phyloP scores from a whole-genome alignment of 2,797 vertebrate genomes.

The Psittacula derbiana region DNA sequence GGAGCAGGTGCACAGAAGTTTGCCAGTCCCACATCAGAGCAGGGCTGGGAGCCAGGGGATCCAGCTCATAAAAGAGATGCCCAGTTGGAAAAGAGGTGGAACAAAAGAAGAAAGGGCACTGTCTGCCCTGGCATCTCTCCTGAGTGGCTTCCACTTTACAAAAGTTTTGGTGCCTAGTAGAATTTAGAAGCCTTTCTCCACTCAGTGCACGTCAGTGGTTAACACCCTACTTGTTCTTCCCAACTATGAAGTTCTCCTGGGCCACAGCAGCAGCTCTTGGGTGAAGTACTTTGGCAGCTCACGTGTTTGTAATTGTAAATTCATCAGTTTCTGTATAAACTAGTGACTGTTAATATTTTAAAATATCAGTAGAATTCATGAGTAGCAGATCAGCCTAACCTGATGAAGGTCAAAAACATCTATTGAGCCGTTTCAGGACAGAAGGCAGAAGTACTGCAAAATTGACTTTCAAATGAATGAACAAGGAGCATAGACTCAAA shows the following conservation, averaged over 20 bases:
- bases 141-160: background rate
- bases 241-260: background rate
- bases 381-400: background rate
- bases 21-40: background rate
- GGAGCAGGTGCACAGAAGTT: slow-evolving; percentile 28
- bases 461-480: background rate
- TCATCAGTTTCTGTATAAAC: background rate
- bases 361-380: background rate
- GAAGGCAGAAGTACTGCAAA: background rate
- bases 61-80: background rate
- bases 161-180: background rate
- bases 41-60: background rate
- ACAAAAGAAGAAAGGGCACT: background rate
- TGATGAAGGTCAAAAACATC: background rate
- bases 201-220: background rate
- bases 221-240: background rate
- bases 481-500: background rate
- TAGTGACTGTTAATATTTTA: background rate
- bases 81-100: background rate
- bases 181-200: background rate
- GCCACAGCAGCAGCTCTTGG: background rate
- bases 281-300: background rate
- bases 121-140: background rate
- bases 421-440: background rate
- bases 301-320: background rate